A percentile compares a stretch with the other conserved stretches of the same genome.
These are phyloP conservation scores for Pyralis farinalis DNA, from an alignment of 2,888 invertebrate genomes.

Conservation along the genomic window DNA sequence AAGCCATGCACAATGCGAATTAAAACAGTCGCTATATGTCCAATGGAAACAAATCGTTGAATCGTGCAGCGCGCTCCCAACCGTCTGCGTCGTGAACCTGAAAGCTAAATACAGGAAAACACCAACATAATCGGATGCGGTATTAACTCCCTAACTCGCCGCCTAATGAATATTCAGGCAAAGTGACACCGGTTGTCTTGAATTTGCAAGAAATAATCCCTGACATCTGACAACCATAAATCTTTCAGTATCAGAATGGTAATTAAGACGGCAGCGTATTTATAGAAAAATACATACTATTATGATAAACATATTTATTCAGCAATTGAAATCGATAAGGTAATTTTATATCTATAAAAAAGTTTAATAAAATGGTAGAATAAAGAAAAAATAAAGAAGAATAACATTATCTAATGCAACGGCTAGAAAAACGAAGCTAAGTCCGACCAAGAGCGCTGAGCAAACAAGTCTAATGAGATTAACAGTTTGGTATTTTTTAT, in stretches of 20 bases:
- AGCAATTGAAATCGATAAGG: too few species aligned
- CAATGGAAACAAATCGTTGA: constrained; percentile 38
- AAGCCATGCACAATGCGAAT: constrained; percentile 26
- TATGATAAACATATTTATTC: too few species aligned
- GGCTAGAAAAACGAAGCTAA: constrained; percentile 2
- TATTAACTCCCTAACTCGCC: constrained; percentile 42
- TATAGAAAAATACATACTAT: neutral
- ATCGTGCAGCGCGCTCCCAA: constrained; percentile 28
- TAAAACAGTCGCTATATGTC: constrained; percentile 38
- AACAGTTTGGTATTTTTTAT: constrained; percentile 13
- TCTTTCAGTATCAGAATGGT: constrained; percentile 39
- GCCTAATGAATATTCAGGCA: constrained; percentile 64
- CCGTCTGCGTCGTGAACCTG: constrained; percentile 15
- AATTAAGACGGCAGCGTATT: constrained; percentile 12
- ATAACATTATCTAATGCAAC: neutral
- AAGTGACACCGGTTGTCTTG: constrained; percentile 56
- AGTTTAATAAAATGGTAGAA: too few species aligned
- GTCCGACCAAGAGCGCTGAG: neutral
- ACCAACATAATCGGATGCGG: constrained; percentile 44
- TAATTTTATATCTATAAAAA: too few species aligned
- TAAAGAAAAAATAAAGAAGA: too few species aligned
- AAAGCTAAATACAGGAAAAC: constrained; percentile 33
- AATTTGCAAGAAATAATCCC: constrained; percentile 63
- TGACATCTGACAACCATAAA: constrained; percentile 46
- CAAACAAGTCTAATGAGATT: constrained; percentile 13